A percentile compares a stretch with the other conserved stretches of the same genome.
Conservation (phyloP, 23 tunicate species). For the Phallusia fumigata region DNA sequence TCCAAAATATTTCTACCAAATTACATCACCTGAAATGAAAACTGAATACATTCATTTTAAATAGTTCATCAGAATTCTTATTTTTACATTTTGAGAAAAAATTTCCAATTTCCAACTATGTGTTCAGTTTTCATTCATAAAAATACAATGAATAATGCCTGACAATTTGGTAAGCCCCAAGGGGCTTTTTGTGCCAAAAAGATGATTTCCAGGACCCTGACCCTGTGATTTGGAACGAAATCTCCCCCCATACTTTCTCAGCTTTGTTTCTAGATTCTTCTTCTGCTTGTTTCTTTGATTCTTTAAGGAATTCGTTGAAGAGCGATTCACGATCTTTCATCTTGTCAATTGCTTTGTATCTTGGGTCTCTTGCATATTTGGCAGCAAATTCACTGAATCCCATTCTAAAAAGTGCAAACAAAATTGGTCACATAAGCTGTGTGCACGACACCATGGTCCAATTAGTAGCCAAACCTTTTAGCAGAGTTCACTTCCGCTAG, state of each 20-base stretch:
- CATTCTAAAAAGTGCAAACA: slow-evolving; percentile 36
- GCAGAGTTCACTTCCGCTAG: slow-evolving; percentile 67
- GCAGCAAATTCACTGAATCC: slow-evolving; percentile 95
- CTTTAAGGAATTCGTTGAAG: slow-evolving; percentile 68
- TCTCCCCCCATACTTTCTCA: slow-evolving; percentile 71
- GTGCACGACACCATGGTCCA: background rate
- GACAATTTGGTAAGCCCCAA: background rate
- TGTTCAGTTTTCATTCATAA: too few relatives aligned
- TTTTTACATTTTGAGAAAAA: too few relatives aligned
- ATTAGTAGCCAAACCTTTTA: slow-evolving; percentile 46
- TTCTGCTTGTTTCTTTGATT: slow-evolving; percentile 71
- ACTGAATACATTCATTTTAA: too few relatives aligned
- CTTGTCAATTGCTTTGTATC: slow-evolving; percentile 81
- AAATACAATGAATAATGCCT: background rate
- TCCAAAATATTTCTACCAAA: too few relatives aligned
- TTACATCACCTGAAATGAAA: too few relatives aligned
- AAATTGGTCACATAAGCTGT: background rate
- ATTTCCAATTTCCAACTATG: too few relatives aligned
- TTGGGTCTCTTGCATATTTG: slow-evolving; percentile 55
- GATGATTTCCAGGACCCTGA: background rate
- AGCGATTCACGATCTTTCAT: slow-evolving; percentile 92
- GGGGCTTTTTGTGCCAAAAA: too few relatives aligned
- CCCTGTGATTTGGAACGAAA: slow-evolving; percentile 31
- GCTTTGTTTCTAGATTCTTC: slow-evolving; percentile 62
- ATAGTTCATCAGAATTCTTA: too few relatives aligned